Conservation (phyloP, 2,113 vertebrate genomes). For the Ranitomeya imitator region DNA sequence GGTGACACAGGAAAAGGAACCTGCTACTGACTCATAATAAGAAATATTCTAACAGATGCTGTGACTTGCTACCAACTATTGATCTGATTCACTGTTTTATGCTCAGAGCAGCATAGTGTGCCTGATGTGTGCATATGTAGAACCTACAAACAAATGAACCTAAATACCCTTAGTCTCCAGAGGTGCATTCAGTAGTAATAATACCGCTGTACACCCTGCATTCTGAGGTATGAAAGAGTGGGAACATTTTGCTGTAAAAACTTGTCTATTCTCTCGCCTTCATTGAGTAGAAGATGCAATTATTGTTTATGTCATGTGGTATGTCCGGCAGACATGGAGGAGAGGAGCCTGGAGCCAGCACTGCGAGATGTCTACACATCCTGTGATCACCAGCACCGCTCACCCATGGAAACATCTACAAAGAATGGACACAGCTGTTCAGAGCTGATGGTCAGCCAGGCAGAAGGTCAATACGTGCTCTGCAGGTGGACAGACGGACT, state of each 20-base stretch:
- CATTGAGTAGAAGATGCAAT: not conserved
- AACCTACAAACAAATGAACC: not conserved
- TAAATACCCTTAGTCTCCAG: not conserved
- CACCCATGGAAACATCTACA: constrained; percentile 34
- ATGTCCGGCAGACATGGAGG: constrained; percentile 70
- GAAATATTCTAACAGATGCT: not conserved
- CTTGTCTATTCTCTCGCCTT: no score
- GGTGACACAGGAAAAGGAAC: not conserved
- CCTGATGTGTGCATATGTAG: not conserved
- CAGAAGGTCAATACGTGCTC: constrained; percentile 89
- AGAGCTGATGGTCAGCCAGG: constrained; percentile 80
- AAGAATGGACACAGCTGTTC: constrained; percentile 67
- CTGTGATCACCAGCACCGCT: constrained; percentile 61
- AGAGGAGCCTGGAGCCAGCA: constrained; percentile 70
- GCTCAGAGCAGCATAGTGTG: no score
- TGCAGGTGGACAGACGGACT: constrained; percentile 95
- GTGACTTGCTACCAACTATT: not conserved
- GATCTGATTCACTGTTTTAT: not conserved
- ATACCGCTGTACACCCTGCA: not conserved
- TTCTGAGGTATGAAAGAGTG: not conserved
- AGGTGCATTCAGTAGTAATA: not conserved
- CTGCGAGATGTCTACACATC: constrained; percentile 66
- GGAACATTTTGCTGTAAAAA: no score
- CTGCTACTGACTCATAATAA: constrained; percentile 7
- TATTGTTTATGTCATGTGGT: not conserved